These are phyloP conservation scores for Lathronympha strigana DNA, from an alignment of 2,888 invertebrate genomes.

Conservation along the genomic window DNA sequence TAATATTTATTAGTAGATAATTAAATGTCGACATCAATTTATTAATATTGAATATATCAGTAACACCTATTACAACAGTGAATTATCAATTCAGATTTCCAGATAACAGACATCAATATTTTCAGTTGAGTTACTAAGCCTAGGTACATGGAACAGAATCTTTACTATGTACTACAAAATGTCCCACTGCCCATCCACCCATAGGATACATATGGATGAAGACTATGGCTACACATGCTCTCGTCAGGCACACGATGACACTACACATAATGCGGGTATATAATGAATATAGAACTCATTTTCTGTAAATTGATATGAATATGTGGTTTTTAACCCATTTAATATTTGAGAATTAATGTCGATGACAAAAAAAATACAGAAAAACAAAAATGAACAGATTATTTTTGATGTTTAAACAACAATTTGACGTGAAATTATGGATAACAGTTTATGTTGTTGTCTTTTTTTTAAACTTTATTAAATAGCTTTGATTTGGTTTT, in stretches of 20 bases:
- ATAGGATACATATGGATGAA: constrained; percentile 18
- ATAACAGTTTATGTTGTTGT: too few relatives aligned
- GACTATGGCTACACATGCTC: constrained; percentile 33
- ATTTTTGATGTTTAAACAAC: too few relatives aligned
- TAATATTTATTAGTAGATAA: background rate
- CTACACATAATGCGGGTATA: constrained; percentile 34
- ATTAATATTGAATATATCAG: background rate
- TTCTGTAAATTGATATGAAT: constrained; percentile 48
- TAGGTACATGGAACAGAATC: constrained; percentile 2
- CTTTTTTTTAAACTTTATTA: too few relatives aligned
- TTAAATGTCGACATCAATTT: background rate
- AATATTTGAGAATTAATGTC: too few relatives aligned
- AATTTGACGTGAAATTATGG: too few relatives aligned
- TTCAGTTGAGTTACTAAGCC: background rate
- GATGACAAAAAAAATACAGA: background rate
- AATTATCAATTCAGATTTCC: background rate
- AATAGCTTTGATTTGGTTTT: too few relatives aligned
- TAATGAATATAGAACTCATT: constrained; percentile 51
- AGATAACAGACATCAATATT: background rate
- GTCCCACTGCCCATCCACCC: constrained; percentile 33
- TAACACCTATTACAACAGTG: background rate
- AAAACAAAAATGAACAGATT: too few relatives aligned
- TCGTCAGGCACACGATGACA: constrained; percentile 42
- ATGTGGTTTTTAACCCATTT: background rate
- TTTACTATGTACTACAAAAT: constrained; percentile 7